Evolutionary conservation across 2,113 vertebrate genomes (phyloP), one percentile per base, ranked within the genome.

Genomic region (Scomber colias): DNA sequence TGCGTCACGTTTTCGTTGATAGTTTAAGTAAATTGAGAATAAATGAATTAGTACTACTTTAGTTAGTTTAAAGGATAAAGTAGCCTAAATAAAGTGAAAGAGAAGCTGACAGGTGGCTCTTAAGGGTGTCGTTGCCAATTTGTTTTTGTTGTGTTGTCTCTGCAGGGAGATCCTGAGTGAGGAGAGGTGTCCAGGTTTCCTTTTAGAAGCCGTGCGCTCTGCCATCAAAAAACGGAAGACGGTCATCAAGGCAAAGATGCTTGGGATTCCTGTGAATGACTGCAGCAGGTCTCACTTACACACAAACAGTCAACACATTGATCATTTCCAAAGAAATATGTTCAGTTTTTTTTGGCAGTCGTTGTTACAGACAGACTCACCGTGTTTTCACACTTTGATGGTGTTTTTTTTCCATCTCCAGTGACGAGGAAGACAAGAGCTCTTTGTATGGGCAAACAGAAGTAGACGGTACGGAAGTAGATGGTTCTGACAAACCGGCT

Each of bases 231-330:
- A 96, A 63, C 97, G 95, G 90, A 95, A 95, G 63, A 97, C 93
- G 45, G 95, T 98, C 84, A 98, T 99, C 79, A 97, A 98, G 72
- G 96, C 97, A 17, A 99, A 99, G 92, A 99, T 99, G 98, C 94
- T 99, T 62, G 98, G 98, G 19, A 97, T 95, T 0, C 71, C 70
- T 0, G 96, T 95, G 60, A 95, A 95, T 21, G 88, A 96, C 0
- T 95, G 88, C 0, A 97, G 96, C 95, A 98, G 97, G 98, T 98
- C 14, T 81, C 15, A 60, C 44, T 55, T 24, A n/a, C 16, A 64
- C 71, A 31, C 44, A 55, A 44, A 44, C 9, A 40, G 7, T 9
- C 35, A 40, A 40, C 35, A 40, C 35, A 35, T 35, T 35, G 31
- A 35, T 35, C 31, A 35, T 35, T 35, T 35, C 31, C 6, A 40